Base-by-base conservation (phyloP, 2,888 invertebrate species). In the Galerucella pusilla region DNA sequence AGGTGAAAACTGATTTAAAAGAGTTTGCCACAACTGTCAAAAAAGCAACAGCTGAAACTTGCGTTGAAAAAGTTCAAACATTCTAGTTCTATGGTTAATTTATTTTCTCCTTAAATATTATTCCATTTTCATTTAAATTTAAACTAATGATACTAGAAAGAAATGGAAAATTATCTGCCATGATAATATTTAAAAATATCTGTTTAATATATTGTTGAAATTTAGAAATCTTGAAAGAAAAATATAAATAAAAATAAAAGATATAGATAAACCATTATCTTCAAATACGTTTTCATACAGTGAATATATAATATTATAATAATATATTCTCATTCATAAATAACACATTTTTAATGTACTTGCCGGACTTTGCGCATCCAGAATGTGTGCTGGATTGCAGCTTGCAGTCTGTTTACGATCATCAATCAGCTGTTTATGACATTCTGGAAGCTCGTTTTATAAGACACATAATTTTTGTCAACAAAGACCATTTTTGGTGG, bases 401-500 rank as follows among this genome's bases (percentile, higher is more conserved):
- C 46, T 65, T 20, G 64, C 46, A 46, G 64, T 65, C 45, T 67
- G 67, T 67, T 67, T 49, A 67, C 67, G 12, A 60, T 59, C 66
- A 72, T 71, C 74, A 70, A 75, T 77, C 77, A 77, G 77, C 77
- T 77, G 77, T 77, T 77, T 63, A 63, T 75, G 75, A 77, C 75
- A 67, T 70, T 73, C 42, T 20, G 16, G 63, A 54, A 63, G 73
- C 66, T 73, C 73, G 73, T 75, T 73, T 69, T 42, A 59, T 75
- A 61, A 74, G 77, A 75, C 77, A 77, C 70, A 73, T 66, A 77
- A 75, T 73, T 77, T 77, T 77, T 75, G 75, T 77, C 77, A 77
- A 77, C 77, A 77, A 77, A 77, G 74, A 77, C 73, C 71, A 69
- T 68, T 49, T 75, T 75, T 75, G 73, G 77, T 74, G 75, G 66